Conservation (phyloP, 1,140 invertebrate genomes). For the Zaprionus tsacasi region DNA sequence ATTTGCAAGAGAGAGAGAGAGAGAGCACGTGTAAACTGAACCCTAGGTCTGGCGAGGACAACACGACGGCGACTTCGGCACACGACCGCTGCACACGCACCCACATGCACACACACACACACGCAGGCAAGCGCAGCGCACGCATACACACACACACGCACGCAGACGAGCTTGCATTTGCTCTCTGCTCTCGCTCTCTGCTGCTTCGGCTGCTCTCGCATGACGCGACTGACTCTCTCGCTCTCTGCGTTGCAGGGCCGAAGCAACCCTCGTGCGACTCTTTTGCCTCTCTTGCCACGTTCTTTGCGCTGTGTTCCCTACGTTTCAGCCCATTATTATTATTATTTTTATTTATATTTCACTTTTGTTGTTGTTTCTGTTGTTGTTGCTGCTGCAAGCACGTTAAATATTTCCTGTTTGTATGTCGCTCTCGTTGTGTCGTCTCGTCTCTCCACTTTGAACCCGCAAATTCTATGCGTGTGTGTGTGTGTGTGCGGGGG, state of each 20-base stretch:
- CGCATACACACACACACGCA: conserved; percentile 11
- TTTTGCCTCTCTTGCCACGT: conserved; percentile 23
- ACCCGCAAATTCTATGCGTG: conserved; percentile 61
- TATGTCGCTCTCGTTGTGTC: conserved; percentile 47
- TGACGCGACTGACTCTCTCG: conserved; percentile 3
- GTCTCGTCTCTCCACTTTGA: conserved; percentile 55
- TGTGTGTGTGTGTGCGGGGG: conserved; percentile 31
- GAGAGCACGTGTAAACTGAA: conserved; percentile 12
- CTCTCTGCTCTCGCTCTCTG: conserved; percentile 25
- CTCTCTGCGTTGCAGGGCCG: conserved; percentile 33
- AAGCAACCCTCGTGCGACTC: conserved; percentile 33
- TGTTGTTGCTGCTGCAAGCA: conserved; percentile 66
- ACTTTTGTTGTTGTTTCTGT: conserved; percentile 48
- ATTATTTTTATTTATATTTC: conserved; percentile 81
- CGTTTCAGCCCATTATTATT: conserved; percentile 74
- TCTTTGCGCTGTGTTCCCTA: conserved; percentile 58
- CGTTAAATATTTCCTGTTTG: conserved; percentile 82
- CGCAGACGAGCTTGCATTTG: conserved; percentile 13
- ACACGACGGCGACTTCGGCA: conserved; percentile 39
- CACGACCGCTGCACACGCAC: conserved; percentile 44
- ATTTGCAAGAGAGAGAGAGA: conserved; percentile 26
- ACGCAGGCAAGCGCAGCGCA: conserved; percentile 7
- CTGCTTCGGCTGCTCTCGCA: conserved; percentile 9
- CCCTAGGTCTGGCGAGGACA: conserved; percentile 38
- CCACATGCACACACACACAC: conserved; percentile 36